phyloP scores from a whole-genome alignment of 1,140 invertebrate species.

The Cydia strobilella region DNA sequence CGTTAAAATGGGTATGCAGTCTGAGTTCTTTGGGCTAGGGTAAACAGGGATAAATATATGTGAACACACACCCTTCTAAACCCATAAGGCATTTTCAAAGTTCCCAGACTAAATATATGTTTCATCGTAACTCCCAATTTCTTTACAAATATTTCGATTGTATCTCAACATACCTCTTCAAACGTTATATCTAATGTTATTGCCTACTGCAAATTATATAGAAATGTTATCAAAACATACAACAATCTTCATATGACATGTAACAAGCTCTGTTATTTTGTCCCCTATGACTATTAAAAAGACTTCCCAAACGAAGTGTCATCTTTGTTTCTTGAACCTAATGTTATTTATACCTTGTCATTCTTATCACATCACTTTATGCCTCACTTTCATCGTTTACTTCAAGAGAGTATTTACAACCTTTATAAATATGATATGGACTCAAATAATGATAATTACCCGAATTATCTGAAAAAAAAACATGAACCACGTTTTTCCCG shows the following conservation, averaged over 20 bases:
- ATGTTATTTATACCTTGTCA: not conserved
- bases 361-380: not conserved
- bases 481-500: too few species aligned
- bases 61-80: not conserved
- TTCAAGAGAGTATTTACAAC: too few species aligned
- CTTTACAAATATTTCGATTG: too few species aligned
- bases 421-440: too few species aligned
- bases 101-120: not conserved
- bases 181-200: not conserved
- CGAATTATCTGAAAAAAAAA: too few species aligned
- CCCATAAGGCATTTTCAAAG: not conserved
- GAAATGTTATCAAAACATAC: not conserved
- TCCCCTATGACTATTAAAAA: constrained; percentile 5
- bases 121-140: not conserved
- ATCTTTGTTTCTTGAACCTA: not conserved
- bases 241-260: not conserved
- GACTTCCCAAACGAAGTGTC: not conserved
- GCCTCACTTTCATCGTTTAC: not conserved
- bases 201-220: constrained; percentile 4
- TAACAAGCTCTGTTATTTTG: not conserved
- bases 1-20: not conserved
- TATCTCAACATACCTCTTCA: too few species aligned
- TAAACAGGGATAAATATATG: not conserved
- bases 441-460: too few species aligned
- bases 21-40: not conserved